Base-by-base conservation (phyloP, 2,113 vertebrate genomes). In the Elaphurus davidianus region DNA sequence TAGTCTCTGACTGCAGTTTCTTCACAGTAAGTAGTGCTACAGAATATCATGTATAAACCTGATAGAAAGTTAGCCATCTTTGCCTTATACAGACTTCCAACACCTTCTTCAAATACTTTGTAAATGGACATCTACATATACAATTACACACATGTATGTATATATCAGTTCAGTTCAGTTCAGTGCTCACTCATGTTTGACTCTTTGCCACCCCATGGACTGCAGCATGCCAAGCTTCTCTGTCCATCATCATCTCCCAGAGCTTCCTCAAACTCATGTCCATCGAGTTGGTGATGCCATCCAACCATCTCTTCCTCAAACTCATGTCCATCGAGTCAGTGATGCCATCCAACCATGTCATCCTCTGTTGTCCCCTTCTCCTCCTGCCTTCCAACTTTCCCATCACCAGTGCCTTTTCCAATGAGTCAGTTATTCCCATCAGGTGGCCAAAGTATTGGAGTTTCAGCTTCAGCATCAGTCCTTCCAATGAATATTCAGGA, bases 91-190 rank as follows among this genome's bases (percentile, higher is more conserved):
- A 54, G 13, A 55, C 57, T 54, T 78, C 62, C 55, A 60, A 60
- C 3, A 43, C 12, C 13, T 50, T 90, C n/a, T 76, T 40, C 23
- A 74, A 60, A 45, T 83, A 78, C 60, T 71, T 76, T 52, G 50
- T 45, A 67, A 81, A 28, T 30, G 40, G 54, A 30, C 86, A 76
- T 9, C 36, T 12, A 11, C 3, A 67, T 40, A 64, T 52, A 62
- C 8, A 45, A 14, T 28, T 5, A n/a, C 23, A 28, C 12, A 21
- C 1, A 9, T 6, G 0, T 17, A 13, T 6, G n/a, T 4, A 27
- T 64, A 27, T 21, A 25, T 79, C 45, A 19, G 3, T 64, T 67
- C 62, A n/a, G n/a, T 36, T 71, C 64, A 71, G 64, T 71, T 5
- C 16, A 54, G 52, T 7, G 2, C 27, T 60, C n/a, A 71, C 19